Evolutionary conservation across 2,888 invertebrate genomes (phyloP).

Genomic region (Eremobia ochroleuca): DNA sequence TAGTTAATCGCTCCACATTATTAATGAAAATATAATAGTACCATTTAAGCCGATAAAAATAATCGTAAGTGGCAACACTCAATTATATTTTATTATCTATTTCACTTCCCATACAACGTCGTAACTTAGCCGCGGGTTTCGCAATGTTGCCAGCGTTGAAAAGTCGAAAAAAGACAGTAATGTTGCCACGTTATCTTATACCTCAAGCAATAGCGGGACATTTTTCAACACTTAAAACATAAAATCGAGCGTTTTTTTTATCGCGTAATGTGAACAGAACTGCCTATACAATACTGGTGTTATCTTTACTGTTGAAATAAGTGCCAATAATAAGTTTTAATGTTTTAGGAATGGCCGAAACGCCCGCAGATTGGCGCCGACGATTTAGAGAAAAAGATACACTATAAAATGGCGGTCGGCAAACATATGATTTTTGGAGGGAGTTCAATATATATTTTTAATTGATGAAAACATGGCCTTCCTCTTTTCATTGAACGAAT

Average conservation of each 20-base stretch:
- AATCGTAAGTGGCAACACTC: constrained; percentile 76
- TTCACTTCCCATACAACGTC: constrained; percentile 75
- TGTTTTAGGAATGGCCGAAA: constrained; percentile 76
- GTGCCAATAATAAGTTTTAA: constrained; percentile 88
- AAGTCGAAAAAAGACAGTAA: constrained; percentile 77
- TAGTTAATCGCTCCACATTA: constrained; percentile 55
- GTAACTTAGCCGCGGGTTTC: constrained; percentile 76
- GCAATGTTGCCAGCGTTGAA: constrained; percentile 78
- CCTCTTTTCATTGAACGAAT: not conserved
- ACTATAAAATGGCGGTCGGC: constrained; percentile 71
- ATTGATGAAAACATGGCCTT: not conserved
- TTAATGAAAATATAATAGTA: constrained; percentile 73
- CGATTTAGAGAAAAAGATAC: constrained; percentile 78
- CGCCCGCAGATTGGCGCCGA: constrained; percentile 79
- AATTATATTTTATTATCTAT: constrained; percentile 80
- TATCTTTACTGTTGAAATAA: constrained; percentile 87
- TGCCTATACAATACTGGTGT: constrained; percentile 85
- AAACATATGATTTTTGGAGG: constrained; percentile 62
- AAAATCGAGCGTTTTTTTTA: constrained; percentile 85
- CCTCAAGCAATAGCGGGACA: constrained; percentile 78
- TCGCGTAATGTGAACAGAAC: constrained; percentile 86
- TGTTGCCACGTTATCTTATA: constrained; percentile 80
- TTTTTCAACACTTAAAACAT: constrained; percentile 86
- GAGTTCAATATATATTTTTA: constrained; percentile 35
- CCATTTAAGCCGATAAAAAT: constrained; percentile 70